Base-by-base conservation (phyloP, 2,113 vertebrate species). In the Cinclus cinclus region DNA sequence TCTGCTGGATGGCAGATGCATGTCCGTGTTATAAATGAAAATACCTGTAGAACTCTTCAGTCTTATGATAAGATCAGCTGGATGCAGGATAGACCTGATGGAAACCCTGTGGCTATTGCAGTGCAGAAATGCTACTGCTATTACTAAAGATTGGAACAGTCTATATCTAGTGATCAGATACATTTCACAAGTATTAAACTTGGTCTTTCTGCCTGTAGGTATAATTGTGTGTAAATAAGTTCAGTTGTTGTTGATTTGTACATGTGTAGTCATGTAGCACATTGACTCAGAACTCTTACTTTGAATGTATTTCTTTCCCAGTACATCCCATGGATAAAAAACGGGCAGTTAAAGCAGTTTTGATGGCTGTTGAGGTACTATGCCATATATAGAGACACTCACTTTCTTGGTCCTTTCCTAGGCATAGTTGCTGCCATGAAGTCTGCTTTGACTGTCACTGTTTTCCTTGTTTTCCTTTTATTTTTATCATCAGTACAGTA, bases 231-330 rank as follows among this genome's bases (percentile, higher is more conserved):
- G 64, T 94, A 77, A 90, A 86, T 95, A 90, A 75, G 69, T 85
- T 83, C 65, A 89, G 20, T 65, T 80, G 42, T 53, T 62, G 52
- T 58, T 85, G 56, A 70, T 83, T 93, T 85, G 49, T 77, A 52
- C 53, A 5, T 84, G 60, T 89, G 41, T 63, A 91, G 68, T 88
- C 44, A 86, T 47, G 37, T 91, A 92, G 83, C 90, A 55, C 5
- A 15, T 74, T 83, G 79, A 81, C 37, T 88, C 80, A 62, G 47
- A 87, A 63, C 35, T 73, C 15, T 94, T 93, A 37, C n/a, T 96
- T 81, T 87, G 74, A 95, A 95, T 89, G 59, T 96, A 79, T 95
- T 96, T 91, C 67, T 89, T 85, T 90, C 22, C 69, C 44, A 58
- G 33, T 91, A 44, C 52, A 59, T 88, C 49, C 56, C 27, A 20